A percentile compares a stretch with the other conserved stretches of the same genome.
These are phyloP conservation scores for Hydrotaea diabolus DNA, from an alignment of 2,888 invertebrate genomes.

Conservation along the genomic window DNA sequence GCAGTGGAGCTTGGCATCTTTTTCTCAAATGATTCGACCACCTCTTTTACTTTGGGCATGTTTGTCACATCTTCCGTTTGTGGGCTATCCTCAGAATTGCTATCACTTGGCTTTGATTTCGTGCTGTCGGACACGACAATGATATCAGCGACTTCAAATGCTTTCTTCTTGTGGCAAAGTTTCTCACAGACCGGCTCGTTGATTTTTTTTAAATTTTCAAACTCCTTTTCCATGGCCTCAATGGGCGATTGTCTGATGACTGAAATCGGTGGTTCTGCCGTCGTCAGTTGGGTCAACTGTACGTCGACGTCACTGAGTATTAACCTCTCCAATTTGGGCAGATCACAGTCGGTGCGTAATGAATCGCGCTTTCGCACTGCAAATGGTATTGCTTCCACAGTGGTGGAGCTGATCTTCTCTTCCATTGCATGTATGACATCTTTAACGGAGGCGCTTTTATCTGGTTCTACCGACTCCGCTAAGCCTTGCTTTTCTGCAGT, in stretches of 20 bases:
- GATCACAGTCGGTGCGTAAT: constrained; percentile 68
- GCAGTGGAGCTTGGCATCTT: constrained; percentile 48
- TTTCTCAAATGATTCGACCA: constrained; percentile 82
- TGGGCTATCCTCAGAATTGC: constrained; percentile 55
- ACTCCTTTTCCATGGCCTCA: constrained; percentile 68
- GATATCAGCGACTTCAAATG: constrained; percentile 74
- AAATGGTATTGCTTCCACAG: constrained; percentile 73
- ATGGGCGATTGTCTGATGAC: constrained; percentile 72
- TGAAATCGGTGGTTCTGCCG: constrained; percentile 70
- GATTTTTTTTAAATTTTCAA: constrained; percentile 67
- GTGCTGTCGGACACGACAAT: constrained; percentile 61
- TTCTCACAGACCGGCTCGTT: constrained; percentile 77
- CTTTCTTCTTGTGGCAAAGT: constrained; percentile 72
- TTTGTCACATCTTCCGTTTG: constrained; percentile 50
- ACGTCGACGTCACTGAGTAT: constrained; percentile 74
- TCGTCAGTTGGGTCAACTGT: constrained; percentile 69
- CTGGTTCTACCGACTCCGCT: constrained; percentile 23
- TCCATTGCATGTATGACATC: constrained; percentile 83
- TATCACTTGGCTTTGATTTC: constrained; percentile 70
- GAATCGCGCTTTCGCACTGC: constrained; percentile 76
- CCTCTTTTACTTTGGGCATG: constrained; percentile 82
- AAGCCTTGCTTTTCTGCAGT: neutral
- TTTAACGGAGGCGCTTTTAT: constrained; percentile 82
- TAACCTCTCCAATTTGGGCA: constrained; percentile 73
- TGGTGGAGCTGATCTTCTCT: constrained; percentile 79